These are phyloP conservation scores for Heliconius himera DNA, from an alignment of 1,140 invertebrate species.

Conservation along the genomic window DNA sequence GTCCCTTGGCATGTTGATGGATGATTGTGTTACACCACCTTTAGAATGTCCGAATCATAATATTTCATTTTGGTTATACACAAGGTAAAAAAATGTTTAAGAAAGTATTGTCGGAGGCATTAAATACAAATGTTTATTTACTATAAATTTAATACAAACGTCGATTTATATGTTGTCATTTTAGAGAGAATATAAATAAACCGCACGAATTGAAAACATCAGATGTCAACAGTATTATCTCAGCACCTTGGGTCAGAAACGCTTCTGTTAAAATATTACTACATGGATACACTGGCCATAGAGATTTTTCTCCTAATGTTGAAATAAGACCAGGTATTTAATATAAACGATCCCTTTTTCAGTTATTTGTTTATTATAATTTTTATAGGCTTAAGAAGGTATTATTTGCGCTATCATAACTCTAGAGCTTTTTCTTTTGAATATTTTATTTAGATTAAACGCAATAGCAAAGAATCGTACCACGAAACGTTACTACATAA, in stretches of 20 bases:
- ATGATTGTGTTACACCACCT: constrained; percentile 57
- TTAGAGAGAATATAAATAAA: constrained; percentile 70
- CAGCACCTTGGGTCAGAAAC: constrained; percentile 71
- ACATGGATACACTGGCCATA: constrained; percentile 83
- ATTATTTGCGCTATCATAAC: too few relatives aligned
- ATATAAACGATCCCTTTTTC: neutral
- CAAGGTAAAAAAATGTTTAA: constrained; percentile 68
- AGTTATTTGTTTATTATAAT: too few relatives aligned
- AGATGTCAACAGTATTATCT: constrained; percentile 64
- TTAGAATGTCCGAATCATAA: constrained; percentile 82
- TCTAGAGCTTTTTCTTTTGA: too few relatives aligned
- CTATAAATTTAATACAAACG: neutral
- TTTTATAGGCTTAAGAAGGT: too few relatives aligned
- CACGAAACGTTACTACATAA: neutral
- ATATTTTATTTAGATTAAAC: too few relatives aligned
- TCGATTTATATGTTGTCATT: constrained; percentile 4
- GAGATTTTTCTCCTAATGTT: constrained; percentile 82
- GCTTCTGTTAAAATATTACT: constrained; percentile 78
- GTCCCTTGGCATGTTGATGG: neutral
- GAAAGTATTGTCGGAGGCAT: neutral
- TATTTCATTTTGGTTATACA: constrained; percentile 84
- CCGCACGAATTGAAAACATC: constrained; percentile 72
- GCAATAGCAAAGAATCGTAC: too few relatives aligned
- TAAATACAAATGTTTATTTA: neutral
- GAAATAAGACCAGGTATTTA: constrained; percentile 82